Percentiles rank a stretch among this genome's conserved stretches.
These are phyloP conservation scores for Caenorhabditis wallacei DNA, from an alignment of 2,888 invertebrate species.

Conservation along the genomic window DNA sequence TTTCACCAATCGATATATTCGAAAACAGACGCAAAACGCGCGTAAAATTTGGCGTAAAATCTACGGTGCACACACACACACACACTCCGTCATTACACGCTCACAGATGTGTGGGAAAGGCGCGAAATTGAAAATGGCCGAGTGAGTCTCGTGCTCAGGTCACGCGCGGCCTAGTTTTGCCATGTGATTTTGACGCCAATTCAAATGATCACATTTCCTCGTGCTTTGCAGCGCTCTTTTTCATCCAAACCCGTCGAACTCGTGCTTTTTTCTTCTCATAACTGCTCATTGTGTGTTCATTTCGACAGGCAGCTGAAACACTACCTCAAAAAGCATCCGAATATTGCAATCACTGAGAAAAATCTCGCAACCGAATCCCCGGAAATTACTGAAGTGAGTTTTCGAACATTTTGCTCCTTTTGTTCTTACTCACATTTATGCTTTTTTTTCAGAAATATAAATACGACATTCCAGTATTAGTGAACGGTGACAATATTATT, in stretches of 20 bases:
- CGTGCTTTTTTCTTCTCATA: constrained; percentile 65
- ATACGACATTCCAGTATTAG: constrained; percentile 85
- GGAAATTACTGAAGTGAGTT: constrained; percentile 65
- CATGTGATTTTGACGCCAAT: constrained; percentile 65
- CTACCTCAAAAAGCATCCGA: constrained; percentile 61
- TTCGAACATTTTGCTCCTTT: constrained; percentile 71
- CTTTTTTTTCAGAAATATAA: constrained; percentile 83
- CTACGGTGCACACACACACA: constrained; percentile 23
- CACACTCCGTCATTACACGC: constrained; percentile 60
- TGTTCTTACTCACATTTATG: no score
- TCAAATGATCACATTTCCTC: constrained; percentile 65
- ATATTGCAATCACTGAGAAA: constrained; percentile 57
- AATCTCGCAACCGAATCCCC: constrained; percentile 49
- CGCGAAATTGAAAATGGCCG: constrained; percentile 61
- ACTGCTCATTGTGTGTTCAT: constrained; percentile 72
- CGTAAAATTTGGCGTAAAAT: constrained; percentile 31
- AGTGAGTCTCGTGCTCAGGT: constrained; percentile 59
- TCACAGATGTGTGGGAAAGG: constrained; percentile 26
- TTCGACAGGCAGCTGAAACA: constrained; percentile 68
- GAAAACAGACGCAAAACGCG: constrained; percentile 2
- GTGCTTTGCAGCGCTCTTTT: constrained; percentile 64
- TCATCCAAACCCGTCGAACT: constrained; percentile 58
- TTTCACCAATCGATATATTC: neutral
- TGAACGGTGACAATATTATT: constrained; percentile 83
- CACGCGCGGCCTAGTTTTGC: constrained; percentile 65